A percentile compares a stretch with the other conserved stretches of the same genome.
phyloP scores from a whole-genome alignment of 1,140 invertebrate species.

The Camponotus vicinus region DNA sequence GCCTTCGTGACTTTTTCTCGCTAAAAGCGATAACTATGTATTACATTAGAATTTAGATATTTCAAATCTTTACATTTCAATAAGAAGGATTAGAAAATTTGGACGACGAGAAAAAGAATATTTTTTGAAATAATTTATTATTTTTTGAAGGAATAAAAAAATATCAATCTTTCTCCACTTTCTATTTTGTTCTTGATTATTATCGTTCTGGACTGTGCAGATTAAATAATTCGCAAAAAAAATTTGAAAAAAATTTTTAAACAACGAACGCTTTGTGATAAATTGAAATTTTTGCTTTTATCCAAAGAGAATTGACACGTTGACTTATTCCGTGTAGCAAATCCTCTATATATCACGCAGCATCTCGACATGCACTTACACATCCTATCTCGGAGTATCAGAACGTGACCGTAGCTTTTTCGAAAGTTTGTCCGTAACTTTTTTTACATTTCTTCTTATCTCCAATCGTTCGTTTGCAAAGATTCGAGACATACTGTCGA shows the following conservation, averaged over 20 bases:
- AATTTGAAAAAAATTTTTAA: neutral
- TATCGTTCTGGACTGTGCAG: neutral
- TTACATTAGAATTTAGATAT: neutral
- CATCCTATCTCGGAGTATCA: slow-evolving; percentile 7
- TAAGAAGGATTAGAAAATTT: neutral
- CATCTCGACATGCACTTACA: slow-evolving; percentile 56
- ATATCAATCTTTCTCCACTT: neutral
- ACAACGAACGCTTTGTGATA: neutral
- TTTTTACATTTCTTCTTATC: slow-evolving; percentile 11
- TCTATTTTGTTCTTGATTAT: neutral
- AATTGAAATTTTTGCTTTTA: slow-evolving; percentile 20
- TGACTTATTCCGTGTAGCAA: slow-evolving; percentile 51
- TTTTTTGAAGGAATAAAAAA: neutral
- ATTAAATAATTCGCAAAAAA: neutral
- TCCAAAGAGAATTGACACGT: slow-evolving; percentile 40
- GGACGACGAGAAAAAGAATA: neutral
- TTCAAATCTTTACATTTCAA: neutral
- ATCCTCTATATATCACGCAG: slow-evolving; percentile 50
- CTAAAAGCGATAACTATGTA: neutral
- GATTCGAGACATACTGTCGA: neutral
- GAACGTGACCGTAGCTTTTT: slow-evolving; percentile 41
- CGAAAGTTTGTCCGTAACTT: neutral
- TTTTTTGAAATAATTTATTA: neutral
- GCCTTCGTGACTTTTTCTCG: neutral
- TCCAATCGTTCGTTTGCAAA: neutral